Percentiles rank a stretch among this genome's conserved stretches.
phyloP scores from a whole-genome alignment of 2,888 invertebrate species.

The Temnothorax ravouxi region DNA sequence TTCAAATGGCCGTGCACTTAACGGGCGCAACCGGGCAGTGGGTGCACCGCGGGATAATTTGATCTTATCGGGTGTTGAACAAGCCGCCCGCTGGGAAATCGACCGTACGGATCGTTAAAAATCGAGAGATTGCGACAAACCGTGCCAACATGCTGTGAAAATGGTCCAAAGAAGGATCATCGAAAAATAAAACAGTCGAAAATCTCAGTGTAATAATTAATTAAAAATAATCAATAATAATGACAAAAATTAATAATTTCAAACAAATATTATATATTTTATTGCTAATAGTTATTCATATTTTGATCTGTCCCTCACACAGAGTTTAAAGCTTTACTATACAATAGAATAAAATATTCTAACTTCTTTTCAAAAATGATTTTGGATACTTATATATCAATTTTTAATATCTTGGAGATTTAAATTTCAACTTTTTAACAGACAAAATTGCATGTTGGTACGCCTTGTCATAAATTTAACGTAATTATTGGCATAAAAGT shows the following conservation, averaged over 20 bases:
- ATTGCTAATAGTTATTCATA: background rate
- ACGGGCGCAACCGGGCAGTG: constrained; percentile 20
- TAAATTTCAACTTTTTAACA: background rate
- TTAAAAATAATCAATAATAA: background rate
- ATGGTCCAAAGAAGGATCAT: background rate
- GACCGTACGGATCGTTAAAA: constrained; percentile 10
- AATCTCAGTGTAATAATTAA: background rate
- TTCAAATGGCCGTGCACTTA: constrained; percentile 34
- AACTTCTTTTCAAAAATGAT: background rate
- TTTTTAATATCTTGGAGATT: constrained; percentile 17
- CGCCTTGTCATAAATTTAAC: background rate
- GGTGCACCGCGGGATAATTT: constrained; percentile 32
- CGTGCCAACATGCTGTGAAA: background rate
- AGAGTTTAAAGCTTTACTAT: background rate
- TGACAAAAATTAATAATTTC: background rate
- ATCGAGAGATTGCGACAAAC: constrained; percentile 20
- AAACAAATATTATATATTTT: background rate
- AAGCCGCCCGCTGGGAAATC: constrained; percentile 20
- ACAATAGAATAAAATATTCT: background rate
- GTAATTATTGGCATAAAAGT: background rate
- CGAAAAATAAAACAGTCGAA: constrained; percentile 1
- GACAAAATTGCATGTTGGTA: background rate
- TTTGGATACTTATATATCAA: background rate
- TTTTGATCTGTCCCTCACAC: background rate
- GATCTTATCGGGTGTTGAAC: constrained; percentile 35